Evolutionary conservation across 2,888 invertebrate species (phyloP).

Genomic region (Anodontia alba): DNA sequence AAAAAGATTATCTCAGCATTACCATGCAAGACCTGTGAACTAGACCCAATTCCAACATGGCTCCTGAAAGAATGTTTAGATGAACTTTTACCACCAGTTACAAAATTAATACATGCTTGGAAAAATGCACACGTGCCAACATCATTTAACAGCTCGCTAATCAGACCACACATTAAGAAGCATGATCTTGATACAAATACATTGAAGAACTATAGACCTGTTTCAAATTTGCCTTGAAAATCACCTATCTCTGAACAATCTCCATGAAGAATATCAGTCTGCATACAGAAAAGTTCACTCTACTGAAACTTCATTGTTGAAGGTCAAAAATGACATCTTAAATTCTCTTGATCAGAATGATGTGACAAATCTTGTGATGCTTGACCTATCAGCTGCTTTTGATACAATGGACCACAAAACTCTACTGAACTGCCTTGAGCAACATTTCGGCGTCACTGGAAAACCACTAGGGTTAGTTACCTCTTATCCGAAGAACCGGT

Average conservation of each 20-base stretch:
- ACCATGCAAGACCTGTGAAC: constrained; percentile 35
- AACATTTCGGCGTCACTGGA: constrained; percentile 16
- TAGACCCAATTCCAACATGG: constrained; percentile 39
- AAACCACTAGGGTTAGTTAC: not conserved
- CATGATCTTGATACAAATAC: too few species aligned
- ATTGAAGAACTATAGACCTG: too few species aligned
- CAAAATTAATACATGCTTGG: too few species aligned
- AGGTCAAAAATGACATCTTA: not conserved
- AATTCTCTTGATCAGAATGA: not conserved
- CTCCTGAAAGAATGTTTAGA: constrained; percentile 30
- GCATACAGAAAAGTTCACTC: not conserved
- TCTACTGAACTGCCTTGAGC: not conserved
- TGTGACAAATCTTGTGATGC: constrained; percentile 1
- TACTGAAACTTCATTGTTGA: not conserved
- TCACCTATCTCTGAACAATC: not conserved
- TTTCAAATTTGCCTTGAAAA: too few species aligned
- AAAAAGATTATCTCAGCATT: not conserved
- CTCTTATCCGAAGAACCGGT: too few species aligned
- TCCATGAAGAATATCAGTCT: not conserved
- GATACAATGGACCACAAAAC: not conserved
- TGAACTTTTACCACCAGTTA: constrained; percentile 14
- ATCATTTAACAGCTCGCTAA: too few species aligned
- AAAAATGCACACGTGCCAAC: too few species aligned
- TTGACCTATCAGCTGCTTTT: constrained; percentile 29
- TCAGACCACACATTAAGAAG: too few species aligned